These are phyloP conservation scores for Calliphora vicina DNA, from an alignment of 1,140 invertebrate genomes.

Conservation along the genomic window DNA sequence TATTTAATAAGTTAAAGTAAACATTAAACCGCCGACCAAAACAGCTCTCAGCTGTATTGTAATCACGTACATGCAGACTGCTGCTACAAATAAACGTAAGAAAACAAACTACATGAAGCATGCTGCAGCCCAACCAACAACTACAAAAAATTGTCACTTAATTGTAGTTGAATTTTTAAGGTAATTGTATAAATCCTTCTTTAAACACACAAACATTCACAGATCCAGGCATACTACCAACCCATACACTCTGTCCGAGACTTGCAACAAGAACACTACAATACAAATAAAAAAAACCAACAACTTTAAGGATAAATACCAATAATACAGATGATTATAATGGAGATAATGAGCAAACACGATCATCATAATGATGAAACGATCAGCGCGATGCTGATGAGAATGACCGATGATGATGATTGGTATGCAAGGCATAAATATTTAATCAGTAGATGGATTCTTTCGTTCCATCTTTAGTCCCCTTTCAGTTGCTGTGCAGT, in stretches of 20 bases:
- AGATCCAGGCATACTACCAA: not conserved
- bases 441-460: conserved; percentile 3
- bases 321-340: not conserved
- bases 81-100: not conserved
- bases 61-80: not conserved
- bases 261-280: not conserved
- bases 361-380: not conserved
- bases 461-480: not conserved
- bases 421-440: conserved; percentile 9
- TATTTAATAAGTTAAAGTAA: conserved; percentile 29
- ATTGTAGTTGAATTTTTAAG: conserved; percentile 37
- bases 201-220: not conserved
- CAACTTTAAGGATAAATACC: conserved; percentile 29
- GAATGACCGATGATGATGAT: not conserved
- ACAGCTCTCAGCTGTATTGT: not conserved
- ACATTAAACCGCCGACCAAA: conserved; percentile 16
- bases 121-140: not conserved
- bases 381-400: not conserved
- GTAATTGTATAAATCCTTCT: conserved; percentile 32
- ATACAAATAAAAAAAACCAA: not conserved
- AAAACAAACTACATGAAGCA: not conserved
- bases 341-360: not conserved
- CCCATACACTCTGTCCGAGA: no score
- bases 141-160: conserved; percentile 39
- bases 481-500: not conserved